Conservation (phyloP, 2,888 invertebrate species). For the Spicauda simplicius region DNA sequence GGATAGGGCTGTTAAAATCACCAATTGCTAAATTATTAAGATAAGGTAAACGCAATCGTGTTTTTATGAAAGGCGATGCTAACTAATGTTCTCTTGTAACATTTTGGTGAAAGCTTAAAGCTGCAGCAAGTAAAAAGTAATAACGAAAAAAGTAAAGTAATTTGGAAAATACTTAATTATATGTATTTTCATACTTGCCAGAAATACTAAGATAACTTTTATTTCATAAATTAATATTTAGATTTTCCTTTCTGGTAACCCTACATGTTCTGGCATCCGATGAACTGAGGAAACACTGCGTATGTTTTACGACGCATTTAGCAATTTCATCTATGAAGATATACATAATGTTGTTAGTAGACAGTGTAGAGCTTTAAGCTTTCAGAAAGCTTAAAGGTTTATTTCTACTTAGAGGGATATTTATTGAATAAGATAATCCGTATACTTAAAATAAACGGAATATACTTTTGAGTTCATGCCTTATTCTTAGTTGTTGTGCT, state of each 20-base stretch:
- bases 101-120: no score
- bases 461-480: no score
- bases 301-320: conserved; percentile 12
- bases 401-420: neutral
- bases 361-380: neutral
- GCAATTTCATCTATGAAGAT: neutral
- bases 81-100: no score
- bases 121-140: no score
- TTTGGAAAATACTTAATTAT: no score
- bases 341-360: neutral
- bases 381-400: neutral
- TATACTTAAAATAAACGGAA: no score
- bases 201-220: no score
- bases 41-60: conserved; percentile 8
- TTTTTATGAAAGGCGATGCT: neutral
- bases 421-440: no score
- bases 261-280: neutral
- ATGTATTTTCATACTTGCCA: no score
- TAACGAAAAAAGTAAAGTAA: no score
- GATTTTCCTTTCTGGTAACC: neutral
- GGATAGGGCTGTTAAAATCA: conserved; percentile 31
- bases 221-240: neutral
- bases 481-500: no score
- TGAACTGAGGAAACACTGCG: neutral
- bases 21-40: conserved; percentile 11